A percentile compares a stretch with the other conserved stretches of the same genome.
These are phyloP conservation scores for Sula dactylatra DNA, from an alignment of 2,113 vertebrate genomes.

Conservation along the genomic window DNA sequence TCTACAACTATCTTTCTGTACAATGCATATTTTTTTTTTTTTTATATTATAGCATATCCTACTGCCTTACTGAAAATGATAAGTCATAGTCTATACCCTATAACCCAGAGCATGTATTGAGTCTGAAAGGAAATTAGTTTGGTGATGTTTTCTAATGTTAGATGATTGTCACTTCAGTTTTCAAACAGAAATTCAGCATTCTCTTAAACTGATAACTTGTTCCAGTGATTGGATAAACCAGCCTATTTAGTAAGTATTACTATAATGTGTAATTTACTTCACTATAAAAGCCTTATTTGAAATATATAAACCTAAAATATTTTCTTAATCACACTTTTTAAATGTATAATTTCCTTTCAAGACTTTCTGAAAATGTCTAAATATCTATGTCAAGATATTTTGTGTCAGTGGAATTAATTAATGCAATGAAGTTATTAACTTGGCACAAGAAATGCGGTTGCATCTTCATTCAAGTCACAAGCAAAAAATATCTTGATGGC, in stretches of 20 bases:
- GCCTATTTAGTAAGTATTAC: not conserved
- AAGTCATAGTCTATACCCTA: not conserved
- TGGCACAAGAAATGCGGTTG: not conserved
- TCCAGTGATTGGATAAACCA: not conserved
- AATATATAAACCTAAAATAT: not conserved
- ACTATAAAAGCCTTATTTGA: not conserved
- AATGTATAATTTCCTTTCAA: not conserved
- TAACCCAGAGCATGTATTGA: not conserved
- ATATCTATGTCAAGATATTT: not conserved
- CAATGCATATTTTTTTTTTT: not conserved
- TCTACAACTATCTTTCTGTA: not conserved
- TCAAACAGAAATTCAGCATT: not conserved
- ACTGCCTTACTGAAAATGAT: not conserved
- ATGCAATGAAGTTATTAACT: not conserved
- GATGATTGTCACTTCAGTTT: not conserved
- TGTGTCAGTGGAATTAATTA: not conserved
- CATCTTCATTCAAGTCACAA: not conserved
- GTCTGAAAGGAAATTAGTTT: not conserved
- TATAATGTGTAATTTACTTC: not conserved
- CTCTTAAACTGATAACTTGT: not conserved
- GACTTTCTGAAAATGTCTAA: accelerated
- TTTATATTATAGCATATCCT: not conserved
- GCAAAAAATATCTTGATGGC: not conserved
- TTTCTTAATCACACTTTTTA: not conserved
- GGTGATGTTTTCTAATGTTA: not conserved